Evolutionary conservation across 2,888 invertebrate species (phyloP).

Genomic region (Tiliacea citrago): DNA sequence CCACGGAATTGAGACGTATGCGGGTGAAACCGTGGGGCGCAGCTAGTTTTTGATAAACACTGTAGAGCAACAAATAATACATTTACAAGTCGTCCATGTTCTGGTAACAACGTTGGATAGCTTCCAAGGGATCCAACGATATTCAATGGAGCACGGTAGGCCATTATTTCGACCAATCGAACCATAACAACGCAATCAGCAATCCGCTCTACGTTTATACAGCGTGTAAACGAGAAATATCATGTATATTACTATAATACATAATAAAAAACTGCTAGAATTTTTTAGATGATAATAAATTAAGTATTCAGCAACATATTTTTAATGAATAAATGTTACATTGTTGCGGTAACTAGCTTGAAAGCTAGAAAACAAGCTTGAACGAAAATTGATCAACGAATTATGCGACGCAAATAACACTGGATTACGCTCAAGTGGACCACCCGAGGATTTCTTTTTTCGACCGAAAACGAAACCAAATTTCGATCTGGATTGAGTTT

Average conservation of each 20-base stretch:
- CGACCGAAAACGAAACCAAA: neutral
- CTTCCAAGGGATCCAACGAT: conserved; percentile 37
- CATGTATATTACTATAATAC: neutral
- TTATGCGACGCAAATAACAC: neutral
- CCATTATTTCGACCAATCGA: conserved; percentile 69
- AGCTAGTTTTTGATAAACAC: too few species aligned
- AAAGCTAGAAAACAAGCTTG: too few species aligned
- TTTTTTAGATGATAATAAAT: neutral
- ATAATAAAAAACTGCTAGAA: neutral
- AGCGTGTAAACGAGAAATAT: neutral
- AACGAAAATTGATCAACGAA: neutral
- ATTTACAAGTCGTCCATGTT: conserved; percentile 16
- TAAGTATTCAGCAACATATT: neutral
- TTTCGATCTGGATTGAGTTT: too few species aligned
- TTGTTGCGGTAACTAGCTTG: neutral
- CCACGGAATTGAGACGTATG: too few species aligned
- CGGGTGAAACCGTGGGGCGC: too few species aligned
- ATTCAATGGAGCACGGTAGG: conserved; percentile 62
- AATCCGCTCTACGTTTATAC: neutral
- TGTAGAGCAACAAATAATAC: neutral
- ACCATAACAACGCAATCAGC: conserved; percentile 59
- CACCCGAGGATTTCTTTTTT: neutral
- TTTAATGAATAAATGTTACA: neutral
- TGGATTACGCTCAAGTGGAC: neutral
- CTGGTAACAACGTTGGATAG: conserved; percentile 29